Evolutionary conservation across 1,140 invertebrate species (phyloP).

Genomic region (Calephelis virginiensis): DNA sequence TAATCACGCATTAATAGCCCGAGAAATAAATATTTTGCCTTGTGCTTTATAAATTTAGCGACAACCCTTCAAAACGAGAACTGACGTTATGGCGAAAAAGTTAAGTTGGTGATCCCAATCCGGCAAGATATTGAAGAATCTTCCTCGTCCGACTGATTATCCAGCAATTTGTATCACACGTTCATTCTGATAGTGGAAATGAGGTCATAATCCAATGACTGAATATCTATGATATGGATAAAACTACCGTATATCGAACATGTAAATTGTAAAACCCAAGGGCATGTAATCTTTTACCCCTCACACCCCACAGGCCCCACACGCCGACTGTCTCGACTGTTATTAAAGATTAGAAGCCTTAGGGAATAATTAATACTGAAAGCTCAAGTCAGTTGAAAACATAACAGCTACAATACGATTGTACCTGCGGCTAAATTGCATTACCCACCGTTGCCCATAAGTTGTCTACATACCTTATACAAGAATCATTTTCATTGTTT

Average conservation of each 20-base stretch:
- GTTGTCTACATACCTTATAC: not conserved
- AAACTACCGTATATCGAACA: not conserved
- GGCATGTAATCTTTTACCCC: not conserved
- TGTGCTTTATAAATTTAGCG: too few relatives aligned
- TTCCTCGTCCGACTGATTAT: too few relatives aligned
- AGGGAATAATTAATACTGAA: constrained; percentile 13
- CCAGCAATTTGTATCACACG: too few relatives aligned
- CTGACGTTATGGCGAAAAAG: too few relatives aligned
- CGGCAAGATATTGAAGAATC: too few relatives aligned
- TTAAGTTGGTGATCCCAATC: too few relatives aligned
- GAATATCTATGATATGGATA: too few relatives aligned
- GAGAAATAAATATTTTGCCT: too few relatives aligned
- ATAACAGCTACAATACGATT: constrained; percentile 2
- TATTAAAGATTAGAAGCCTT: constrained; percentile 8
- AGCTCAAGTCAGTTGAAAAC: not conserved
- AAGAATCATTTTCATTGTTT: not conserved
- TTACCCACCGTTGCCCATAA: not conserved
- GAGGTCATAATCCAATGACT: too few relatives aligned
- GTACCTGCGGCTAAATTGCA: not conserved
- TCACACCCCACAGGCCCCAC: not conserved
- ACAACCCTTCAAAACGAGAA: too few relatives aligned
- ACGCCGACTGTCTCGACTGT: constrained; percentile 2
- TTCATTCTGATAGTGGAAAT: too few relatives aligned
- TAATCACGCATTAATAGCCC: too few relatives aligned
- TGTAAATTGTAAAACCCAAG: not conserved